Base-by-base conservation (phyloP, 2,113 vertebrate species). In the Labrus mixtus region DNA sequence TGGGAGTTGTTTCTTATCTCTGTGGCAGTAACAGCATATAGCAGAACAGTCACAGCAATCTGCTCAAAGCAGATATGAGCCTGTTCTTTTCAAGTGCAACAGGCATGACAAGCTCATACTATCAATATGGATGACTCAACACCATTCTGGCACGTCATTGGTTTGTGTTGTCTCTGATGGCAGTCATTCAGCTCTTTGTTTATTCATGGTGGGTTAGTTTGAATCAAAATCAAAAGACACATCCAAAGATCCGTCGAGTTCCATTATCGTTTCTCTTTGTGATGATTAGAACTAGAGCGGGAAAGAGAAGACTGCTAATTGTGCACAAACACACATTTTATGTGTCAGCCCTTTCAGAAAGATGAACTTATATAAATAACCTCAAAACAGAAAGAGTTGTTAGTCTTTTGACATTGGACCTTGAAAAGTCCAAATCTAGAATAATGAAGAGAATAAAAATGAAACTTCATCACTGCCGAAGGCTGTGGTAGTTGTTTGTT, bases 31-130 rank as follows among this genome's bases (percentile, higher is more conserved):
- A n/a, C n/a, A 69, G 82, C 73, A 59, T 65, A 63, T 50, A 76
- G 58, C 76, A 73, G 75, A 71, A 64, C 60, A 79, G 68, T 76
- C 73, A 60, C 29, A 55, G 67, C 59, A 78, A 71, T 90, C 68
- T 90, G 90, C 16, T 76, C 64, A 73, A 71, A 70, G 84, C 81
- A 85, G 90, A 89, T 92, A 90, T 78, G 46, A 84, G 74, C 74
- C 43, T 63, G 51, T 81, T 63, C 82, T 88, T 86, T 87, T 87
- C 63, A 81, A 76, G 62, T 78, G 73, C 51, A 90, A 86, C 66
- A 84, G 62, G 72, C 82, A 73, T 85, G 74, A 78, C 79, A 78
- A 55, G 70, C 76, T 77, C 61, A 45, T 16, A 73, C 65, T 65
- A 81, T 84, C 66, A 88, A 67, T 81, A 81, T 66, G 82, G 84